A percentile compares a stretch with the other conserved stretches of the same genome.
phyloP scores from a whole-genome alignment of 2,797 vertebrate species.

The Anguilla marmorata region DNA sequence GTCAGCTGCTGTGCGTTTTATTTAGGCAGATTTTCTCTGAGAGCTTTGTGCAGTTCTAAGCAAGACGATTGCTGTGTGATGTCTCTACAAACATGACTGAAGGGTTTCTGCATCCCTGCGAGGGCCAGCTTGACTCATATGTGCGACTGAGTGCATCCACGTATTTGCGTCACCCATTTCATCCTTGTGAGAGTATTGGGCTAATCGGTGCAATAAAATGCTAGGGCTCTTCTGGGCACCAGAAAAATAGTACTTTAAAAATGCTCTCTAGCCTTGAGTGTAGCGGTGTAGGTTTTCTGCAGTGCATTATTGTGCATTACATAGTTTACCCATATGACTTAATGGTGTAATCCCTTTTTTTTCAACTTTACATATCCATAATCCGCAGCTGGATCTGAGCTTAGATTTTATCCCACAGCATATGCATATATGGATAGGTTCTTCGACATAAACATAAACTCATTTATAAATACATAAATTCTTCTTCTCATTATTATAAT shows the following conservation, averaged over 20 bases:
- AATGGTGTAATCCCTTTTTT: neutral
- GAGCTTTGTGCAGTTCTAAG: conserved; percentile 34
- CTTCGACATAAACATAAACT: neutral
- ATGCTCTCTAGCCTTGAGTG: neutral
- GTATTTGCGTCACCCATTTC: neutral
- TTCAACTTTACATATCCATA: neutral
- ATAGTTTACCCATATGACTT: neutral
- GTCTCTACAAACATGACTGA: conserved; percentile 15
- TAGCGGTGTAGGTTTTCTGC: neutral
- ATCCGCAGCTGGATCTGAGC: neutral
- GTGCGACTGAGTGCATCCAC: neutral
- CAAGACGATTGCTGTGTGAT: conserved; percentile 28
- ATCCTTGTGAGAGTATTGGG: neutral
- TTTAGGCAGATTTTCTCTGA: conserved; percentile 30
- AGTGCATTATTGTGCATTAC: neutral
- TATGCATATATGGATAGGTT: neutral
- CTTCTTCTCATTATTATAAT: neutral
- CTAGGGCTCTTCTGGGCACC: neutral
- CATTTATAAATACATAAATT: neutral
- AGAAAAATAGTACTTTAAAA: neutral
- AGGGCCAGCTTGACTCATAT: neutral
- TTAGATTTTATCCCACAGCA: neutral
- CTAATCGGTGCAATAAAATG: neutral
- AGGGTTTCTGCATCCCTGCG: neutral
- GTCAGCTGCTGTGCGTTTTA: conserved; percentile 37